Evolutionary conservation across 2,888 invertebrate species (phyloP).

Genomic region (Lochmaea crataegi): DNA sequence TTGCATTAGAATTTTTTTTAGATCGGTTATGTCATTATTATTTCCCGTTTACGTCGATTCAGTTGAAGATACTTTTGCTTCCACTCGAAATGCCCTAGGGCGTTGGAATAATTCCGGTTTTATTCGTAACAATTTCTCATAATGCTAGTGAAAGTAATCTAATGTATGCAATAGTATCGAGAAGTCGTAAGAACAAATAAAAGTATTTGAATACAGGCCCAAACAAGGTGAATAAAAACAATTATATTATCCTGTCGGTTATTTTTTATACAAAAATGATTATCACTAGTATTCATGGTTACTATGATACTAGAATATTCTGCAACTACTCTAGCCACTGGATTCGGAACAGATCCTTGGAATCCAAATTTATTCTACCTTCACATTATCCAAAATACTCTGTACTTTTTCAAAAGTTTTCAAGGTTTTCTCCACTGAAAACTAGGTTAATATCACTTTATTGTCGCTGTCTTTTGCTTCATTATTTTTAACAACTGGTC

Average conservation of each 20-base stretch:
- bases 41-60: not conserved
- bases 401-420: no score
- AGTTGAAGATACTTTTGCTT: not conserved
- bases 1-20: not conserved
- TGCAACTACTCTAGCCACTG: no score
- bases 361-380: no score
- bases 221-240: no score
- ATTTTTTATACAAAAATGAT: no score
- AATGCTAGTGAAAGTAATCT: not conserved
- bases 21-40: not conserved
- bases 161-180: not conserved
- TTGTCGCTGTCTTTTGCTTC: not conserved
- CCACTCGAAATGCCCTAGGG: not conserved
- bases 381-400: no score
- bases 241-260: no score
- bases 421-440: no score
- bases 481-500: conserved; percentile 8
- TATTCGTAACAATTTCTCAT: not conserved
- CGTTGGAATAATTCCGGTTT: not conserved
- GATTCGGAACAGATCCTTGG: no score
- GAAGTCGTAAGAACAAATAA: not conserved
- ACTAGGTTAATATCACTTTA: no score
- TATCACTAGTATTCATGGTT: no score
- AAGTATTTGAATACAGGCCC: not conserved
- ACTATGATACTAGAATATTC: no score